Evolutionary conservation across 2,888 invertebrate genomes (phyloP), one percentile per base, ranked within the genome.

Genomic region (Meloe dianella): DNA sequence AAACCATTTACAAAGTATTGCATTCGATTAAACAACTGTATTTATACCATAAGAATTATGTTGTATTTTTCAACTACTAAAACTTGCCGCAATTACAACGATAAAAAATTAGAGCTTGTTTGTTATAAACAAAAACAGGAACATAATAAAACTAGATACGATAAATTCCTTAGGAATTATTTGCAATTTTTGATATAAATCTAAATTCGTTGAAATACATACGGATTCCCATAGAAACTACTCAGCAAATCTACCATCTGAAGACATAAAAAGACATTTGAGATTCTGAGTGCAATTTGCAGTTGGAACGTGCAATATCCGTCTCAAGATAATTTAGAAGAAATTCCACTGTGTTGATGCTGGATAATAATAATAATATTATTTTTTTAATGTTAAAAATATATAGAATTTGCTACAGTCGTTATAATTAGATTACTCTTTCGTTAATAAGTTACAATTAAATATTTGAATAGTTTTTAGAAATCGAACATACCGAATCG

Each of bases 231-330:
- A 47, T 20, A 47, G 20, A 47, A 47, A 20, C 8, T 20, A 47
- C 20, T 20, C 47, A 47, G 20, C 47, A 47, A 47, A 47, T 47
- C 47, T 47, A 47, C 20, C 47, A 47, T 47, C 47, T 47, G 47
- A 47, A 20, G 10, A 47, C 20, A 47, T 47, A 47, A 47, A 47
- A 20, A 20, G 47, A 47, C 47, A 47, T 20, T 47, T 47, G 47
- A 47, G 47, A 47, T 47, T 20, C 47, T 20, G 20, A 20, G 10
- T 47, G 20, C 47, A 47, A 47, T 47, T 47, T 20, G 47, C 47
- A 47, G 20, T 47, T 47, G 47, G n/a, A 41, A 41, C 38, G 47
- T 47, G 20, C 47, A 47, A 47, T 47, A 47, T 47, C 10, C 47
- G 41, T 41, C 41, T 41, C 41, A 47, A 47, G 47, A 47, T 47